These are phyloP conservation scores for Palythoa grandiflora DNA, from an alignment of 92 coral and sea anemone species.

Conservation along the genomic window DNA sequence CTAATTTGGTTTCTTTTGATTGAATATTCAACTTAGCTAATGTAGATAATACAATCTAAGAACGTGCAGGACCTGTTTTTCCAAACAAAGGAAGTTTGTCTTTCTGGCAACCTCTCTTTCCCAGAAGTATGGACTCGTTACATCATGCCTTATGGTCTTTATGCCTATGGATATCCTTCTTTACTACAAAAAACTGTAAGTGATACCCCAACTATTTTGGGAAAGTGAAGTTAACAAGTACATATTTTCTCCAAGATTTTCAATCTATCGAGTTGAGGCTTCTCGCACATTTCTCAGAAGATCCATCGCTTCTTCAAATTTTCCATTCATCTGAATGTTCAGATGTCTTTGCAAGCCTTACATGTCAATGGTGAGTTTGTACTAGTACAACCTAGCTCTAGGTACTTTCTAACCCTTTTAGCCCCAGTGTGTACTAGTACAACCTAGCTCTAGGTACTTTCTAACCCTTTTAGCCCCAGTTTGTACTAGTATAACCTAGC, in stretches of 20 bases:
- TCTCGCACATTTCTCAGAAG: constrained; percentile 92
- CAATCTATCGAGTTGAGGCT: constrained; percentile 93
- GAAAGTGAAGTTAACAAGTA: no score
- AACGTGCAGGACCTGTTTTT: no score
- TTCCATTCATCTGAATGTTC: constrained; percentile 73
- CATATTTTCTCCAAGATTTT: constrained; percentile 66
- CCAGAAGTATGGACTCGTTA: no score
- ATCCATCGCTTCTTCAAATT: constrained; percentile 83
- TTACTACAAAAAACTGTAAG: background rate
- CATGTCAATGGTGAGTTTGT: constrained; percentile 79
- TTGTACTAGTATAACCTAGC: background rate
- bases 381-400: background rate
- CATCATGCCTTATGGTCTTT: no score
- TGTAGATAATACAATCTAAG: no score
- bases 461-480: background rate
- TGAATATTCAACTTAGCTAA: no score
- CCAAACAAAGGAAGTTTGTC: no score
- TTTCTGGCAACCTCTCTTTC: no score
- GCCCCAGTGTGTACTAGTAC: background rate
- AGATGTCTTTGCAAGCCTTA: constrained; percentile 83
- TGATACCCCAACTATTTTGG: background rate
- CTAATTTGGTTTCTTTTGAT: background rate
- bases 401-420: no score
- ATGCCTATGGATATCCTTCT: background rate
- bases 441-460: no score